Evolutionary conservation across 2,888 invertebrate genomes (phyloP).

Genomic region (Macaria notata): DNA sequence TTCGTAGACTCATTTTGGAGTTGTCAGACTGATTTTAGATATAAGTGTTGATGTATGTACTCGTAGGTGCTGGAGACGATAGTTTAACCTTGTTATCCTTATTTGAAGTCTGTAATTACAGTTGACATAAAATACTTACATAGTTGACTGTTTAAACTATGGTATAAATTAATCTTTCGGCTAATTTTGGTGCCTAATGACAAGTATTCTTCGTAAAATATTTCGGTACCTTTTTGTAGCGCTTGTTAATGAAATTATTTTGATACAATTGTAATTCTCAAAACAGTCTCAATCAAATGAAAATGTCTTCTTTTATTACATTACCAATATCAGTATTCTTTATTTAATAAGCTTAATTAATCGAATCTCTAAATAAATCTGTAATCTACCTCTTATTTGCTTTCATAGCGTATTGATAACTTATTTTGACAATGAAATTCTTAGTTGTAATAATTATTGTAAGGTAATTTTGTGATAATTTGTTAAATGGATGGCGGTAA

Average conservation of each 20-base stretch:
- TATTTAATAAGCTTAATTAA: slow-evolving; percentile 58
- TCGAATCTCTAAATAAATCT: slow-evolving; percentile 70
- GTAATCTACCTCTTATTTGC: slow-evolving; percentile 78
- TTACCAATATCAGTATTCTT: slow-evolving; percentile 77
- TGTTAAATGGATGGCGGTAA: slow-evolving; percentile 43
- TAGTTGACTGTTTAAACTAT: too few relatives aligned
- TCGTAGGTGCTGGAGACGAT: slow-evolving; percentile 58
- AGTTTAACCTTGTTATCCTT: slow-evolving; percentile 52
- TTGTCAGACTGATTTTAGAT: slow-evolving; percentile 77
- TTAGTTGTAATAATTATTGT: slow-evolving; percentile 44
- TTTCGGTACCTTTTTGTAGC: too few relatives aligned
- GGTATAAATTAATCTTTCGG: too few relatives aligned
- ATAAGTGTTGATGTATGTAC: slow-evolving; percentile 53
- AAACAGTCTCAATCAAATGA: too few relatives aligned
- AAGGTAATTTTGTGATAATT: slow-evolving; percentile 70
- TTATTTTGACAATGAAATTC: slow-evolving; percentile 65
- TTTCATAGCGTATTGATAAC: slow-evolving; percentile 66
- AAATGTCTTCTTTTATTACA: slow-evolving; percentile 25
- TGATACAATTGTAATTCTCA: too few relatives aligned
- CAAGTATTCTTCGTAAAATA: too few relatives aligned
- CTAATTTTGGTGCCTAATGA: too few relatives aligned
- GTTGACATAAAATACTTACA: not conserved
- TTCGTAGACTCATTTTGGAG: slow-evolving; percentile 68
- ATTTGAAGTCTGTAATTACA: slow-evolving; percentile 6
- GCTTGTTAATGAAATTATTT: too few relatives aligned